These are phyloP conservation scores for Pangasius sanitwongsei DNA, from an alignment of 2,797 vertebrate genomes.

Conservation along the genomic window DNA sequence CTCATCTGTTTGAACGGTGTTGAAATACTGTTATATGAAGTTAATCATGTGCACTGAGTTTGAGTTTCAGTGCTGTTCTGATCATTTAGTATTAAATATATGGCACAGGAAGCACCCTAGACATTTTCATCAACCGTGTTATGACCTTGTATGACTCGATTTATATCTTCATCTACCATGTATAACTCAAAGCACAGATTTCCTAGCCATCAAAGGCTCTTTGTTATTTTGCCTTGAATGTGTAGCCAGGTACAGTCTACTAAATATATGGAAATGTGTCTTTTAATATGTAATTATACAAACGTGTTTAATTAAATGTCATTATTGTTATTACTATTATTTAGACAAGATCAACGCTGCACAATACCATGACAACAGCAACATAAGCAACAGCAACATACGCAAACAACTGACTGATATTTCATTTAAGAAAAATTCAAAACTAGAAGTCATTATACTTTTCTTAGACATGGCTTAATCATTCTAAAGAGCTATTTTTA, in stretches of 20 bases:
- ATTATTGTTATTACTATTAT: neutral
- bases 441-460: neutral
- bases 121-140: slow-evolving; percentile 57
- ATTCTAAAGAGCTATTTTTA: slow-evolving; percentile 31
- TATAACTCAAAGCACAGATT: slow-evolving; percentile 65
- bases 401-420: neutral
- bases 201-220: slow-evolving; percentile 65
- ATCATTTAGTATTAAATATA: slow-evolving; percentile 56
- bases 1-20: slow-evolving; percentile 58
- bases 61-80: slow-evolving; percentile 60
- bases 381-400: slow-evolving; percentile 21
- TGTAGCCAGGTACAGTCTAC: slow-evolving; percentile 42
- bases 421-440: neutral
- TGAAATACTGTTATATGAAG: slow-evolving; percentile 52
- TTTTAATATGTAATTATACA: slow-evolving; percentile 32
- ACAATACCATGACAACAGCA: slow-evolving; percentile 16
- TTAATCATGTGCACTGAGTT: slow-evolving; percentile 56
- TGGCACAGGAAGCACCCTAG: slow-evolving; percentile 45
- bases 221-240: slow-evolving; percentile 71
- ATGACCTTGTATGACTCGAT: slow-evolving; percentile 66
- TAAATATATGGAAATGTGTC: slow-evolving; percentile 29
- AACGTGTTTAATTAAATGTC: neutral
- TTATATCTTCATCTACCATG: slow-evolving; percentile 46
- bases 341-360: neutral
- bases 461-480: slow-evolving; percentile 20